phyloP scores from a whole-genome alignment of 2,113 vertebrate species.

The Sylvietta virens region DNA sequence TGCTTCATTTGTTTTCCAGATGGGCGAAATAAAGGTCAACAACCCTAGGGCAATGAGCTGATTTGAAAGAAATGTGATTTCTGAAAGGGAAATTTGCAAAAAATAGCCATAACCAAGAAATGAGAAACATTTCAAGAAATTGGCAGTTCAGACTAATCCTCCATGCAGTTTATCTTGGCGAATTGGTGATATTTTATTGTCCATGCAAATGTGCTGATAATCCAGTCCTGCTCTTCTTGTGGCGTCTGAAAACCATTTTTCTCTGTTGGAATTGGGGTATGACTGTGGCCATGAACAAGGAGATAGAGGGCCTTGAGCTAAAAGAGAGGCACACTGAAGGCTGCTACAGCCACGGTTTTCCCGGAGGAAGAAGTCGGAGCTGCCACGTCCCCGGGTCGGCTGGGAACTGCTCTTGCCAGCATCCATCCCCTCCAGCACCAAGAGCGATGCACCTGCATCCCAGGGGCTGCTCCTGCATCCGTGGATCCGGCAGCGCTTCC shows the following conservation, averaged over 20 bases:
- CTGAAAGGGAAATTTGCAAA: constrained; percentile 68
- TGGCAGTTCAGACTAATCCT: constrained; percentile 43
- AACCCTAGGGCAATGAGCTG: constrained; percentile 60
- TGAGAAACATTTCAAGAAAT: constrained; percentile 60
- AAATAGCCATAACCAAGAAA: constrained; percentile 60
- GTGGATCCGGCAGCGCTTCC: fast-evolving
- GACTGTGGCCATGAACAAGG: fast-evolving
- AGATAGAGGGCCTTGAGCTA: neutral
- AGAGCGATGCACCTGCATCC: fast-evolving
- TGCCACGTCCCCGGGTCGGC: neutral
- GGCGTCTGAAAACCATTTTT: neutral
- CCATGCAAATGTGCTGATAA: neutral
- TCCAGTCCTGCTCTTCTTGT: neutral
- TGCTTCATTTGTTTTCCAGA: constrained; percentile 78
- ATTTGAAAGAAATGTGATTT: constrained; percentile 73
- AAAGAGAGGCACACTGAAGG: fast-evolving
- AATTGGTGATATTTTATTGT: neutral
- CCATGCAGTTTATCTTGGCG: constrained; percentile 16
- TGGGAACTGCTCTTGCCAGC: too few species aligned
- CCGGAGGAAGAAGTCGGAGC: neutral
- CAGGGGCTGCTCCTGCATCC: neutral
- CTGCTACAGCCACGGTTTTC: fast-evolving
- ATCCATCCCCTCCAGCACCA: fast-evolving
- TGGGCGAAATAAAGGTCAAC: constrained; percentile 70
- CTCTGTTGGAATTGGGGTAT: neutral